Conservation (phyloP, 53 echinoderm and acorn worm genomes). For the Luidia sarsii region DNA sequence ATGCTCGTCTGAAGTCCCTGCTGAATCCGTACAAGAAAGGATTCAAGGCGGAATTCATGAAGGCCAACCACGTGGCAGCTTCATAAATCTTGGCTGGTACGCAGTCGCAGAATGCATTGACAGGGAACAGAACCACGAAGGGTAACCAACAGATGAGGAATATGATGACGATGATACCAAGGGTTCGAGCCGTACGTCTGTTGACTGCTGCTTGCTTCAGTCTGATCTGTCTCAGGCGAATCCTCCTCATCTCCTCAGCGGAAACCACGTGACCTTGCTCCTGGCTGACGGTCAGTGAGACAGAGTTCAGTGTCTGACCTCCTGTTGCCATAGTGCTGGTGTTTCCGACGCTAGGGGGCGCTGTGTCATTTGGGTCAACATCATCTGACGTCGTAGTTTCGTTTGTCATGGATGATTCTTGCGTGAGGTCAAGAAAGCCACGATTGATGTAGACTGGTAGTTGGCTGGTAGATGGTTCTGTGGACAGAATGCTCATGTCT, state of each 20-base stretch:
- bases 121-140: conserved; percentile 65
- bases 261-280: neutral
- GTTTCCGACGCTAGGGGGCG: too few relatives aligned
- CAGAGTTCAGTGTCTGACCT: neutral
- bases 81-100: conserved; percentile 63
- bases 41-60: conserved; percentile 73
- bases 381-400: too few relatives aligned
- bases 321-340: neutral
- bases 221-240: conserved; percentile 1
- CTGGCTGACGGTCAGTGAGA: neutral
- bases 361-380: too few relatives aligned
- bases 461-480: too few relatives aligned
- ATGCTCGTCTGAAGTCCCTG: conserved; percentile 72
- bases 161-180: conserved; percentile 70
- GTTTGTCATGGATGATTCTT: too few relatives aligned
- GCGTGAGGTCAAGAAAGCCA: too few relatives aligned
- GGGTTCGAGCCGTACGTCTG: conserved; percentile 62
- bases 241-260: conserved; percentile 26
- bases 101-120: conserved; percentile 74
- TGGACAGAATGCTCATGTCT: neutral
- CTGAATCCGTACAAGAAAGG: conserved; percentile 81
- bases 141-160: conserved; percentile 73
- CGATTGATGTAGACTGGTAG: too few relatives aligned
- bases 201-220: conserved; percentile 41
- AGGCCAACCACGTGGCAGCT: conserved; percentile 70